Base-by-base conservation (phyloP, 2,113 vertebrate species). In the Neoarius graeffei region DNA sequence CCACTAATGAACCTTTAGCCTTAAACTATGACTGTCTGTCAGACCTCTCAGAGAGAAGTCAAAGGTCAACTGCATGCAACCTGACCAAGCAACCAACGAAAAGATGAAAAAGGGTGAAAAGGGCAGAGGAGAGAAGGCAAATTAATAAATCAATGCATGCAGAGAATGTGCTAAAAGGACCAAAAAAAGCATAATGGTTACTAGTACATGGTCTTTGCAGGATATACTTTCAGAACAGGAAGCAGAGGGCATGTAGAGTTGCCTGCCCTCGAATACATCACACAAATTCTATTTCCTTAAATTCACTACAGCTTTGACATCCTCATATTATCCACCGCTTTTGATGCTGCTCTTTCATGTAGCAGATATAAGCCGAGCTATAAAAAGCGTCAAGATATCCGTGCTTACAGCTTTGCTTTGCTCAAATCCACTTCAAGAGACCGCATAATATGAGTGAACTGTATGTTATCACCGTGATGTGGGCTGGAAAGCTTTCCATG, bases 391-490 rank as follows among this genome's bases (percentile, higher is more conserved):
- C 14, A 30, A 80, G 1, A 30, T 30, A 6, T 59, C 79, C 5
- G 6, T 6, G 7, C 23, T 83, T 7, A 17, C 48, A 14, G 62
- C 4, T 71, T 84, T 7, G 15, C 64, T 13, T 56, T 7, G 48
- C 64, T 20, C 15, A 17, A 54, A 54, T 5, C 25, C 14, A 30
- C 8, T 0, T 7, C 25, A 69, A 52, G 15, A 56, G n/a, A 30
- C 17, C 20, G 13, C 30, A 42, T 74, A 85, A 74, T 50, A 59
- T 9, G 7, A 59, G n/a, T 23, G 73, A 66, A 42, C 27, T 81
- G 54, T 52, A 80, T 81, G 67, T 71, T 67, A 81, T 87, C 85
- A 69, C 8, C 35, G 14, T 86, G 74, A 80, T 54, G 54, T 60
- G 64, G 30, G 9, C 35, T 30, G 48, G 42, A 59, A 15, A 35